Conservation (phyloP, 2,113 vertebrate species). For the Meleagris gallopavo region DNA sequence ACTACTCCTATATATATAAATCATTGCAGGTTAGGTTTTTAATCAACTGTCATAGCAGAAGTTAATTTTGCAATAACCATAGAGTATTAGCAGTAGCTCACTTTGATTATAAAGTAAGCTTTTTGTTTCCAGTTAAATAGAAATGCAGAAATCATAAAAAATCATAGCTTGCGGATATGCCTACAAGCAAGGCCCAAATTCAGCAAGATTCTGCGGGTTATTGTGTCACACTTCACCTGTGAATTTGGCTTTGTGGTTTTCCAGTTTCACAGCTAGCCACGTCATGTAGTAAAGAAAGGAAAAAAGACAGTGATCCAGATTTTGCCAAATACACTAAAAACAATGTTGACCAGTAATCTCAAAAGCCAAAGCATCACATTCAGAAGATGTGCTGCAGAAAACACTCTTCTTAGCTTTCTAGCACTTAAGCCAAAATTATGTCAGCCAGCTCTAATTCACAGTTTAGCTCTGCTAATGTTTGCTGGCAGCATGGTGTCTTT, state of each 20-base stretch:
- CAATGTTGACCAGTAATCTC: neutral
- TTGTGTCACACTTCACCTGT: neutral
- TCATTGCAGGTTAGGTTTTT: neutral
- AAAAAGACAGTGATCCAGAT: neutral
- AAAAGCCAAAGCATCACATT: neutral
- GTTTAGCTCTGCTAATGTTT: slow-evolving; percentile 7
- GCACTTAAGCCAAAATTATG: neutral
- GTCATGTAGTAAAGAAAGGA: neutral
- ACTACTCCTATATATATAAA: neutral
- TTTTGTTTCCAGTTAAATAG: neutral
- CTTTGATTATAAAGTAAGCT: neutral
- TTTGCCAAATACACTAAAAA: neutral
- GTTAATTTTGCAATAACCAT: slow-evolving; percentile 23
- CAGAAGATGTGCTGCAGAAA: neutral
- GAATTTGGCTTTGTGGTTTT: neutral
- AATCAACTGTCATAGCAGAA: neutral
- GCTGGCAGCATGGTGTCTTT: neutral
- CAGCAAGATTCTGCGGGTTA: neutral
- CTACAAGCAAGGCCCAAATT: neutral
- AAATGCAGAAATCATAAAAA: neutral
- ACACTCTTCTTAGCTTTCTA: neutral
- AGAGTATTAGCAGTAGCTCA: neutral
- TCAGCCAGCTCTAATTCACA: neutral
- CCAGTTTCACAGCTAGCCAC: neutral
- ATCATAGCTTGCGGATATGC: neutral